Evolutionary conservation across 2,113 vertebrate species (phyloP).

Genomic region (Pachypanchax playfairii): DNA sequence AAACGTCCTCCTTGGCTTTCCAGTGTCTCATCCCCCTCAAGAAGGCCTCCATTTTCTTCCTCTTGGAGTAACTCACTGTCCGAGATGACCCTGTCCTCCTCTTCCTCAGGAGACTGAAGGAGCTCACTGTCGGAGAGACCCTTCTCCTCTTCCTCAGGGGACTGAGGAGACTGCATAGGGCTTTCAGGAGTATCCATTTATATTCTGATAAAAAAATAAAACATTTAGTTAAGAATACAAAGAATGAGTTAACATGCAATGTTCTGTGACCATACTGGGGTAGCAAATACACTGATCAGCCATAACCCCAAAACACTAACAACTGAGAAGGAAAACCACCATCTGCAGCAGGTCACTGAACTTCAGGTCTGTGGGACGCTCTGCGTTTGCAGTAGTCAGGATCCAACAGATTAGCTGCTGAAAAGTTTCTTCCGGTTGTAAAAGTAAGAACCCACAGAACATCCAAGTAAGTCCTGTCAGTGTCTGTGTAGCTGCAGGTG

Average conservation of each 20-base stretch:
- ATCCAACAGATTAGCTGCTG: no score
- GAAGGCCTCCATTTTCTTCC: constrained; percentile 54
- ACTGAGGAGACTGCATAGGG: constrained; percentile 88
- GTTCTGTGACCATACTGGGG: background rate
- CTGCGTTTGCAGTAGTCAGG: no score
- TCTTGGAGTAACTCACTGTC: constrained; percentile 78
- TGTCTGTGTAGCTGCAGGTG: no score
- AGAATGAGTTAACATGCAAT: no score
- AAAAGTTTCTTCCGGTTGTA: no score
- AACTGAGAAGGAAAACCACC: background rate
- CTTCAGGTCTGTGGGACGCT: no score
- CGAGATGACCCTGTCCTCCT: constrained; percentile 69
- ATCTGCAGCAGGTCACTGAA: no score
- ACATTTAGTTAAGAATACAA: background rate
- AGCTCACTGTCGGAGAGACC: constrained; percentile 76
- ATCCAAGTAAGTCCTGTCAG: no score
- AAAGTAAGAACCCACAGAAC: no score
- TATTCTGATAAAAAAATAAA: constrained; percentile 55
- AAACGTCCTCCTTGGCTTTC: constrained; percentile 42
- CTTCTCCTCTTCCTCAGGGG: constrained; percentile 84
- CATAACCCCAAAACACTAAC: background rate
- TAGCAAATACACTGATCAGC: background rate
- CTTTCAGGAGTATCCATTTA: constrained; percentile 94
- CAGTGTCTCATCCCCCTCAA: constrained; percentile 36
- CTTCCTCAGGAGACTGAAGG: constrained; percentile 83